phyloP scores from a whole-genome alignment of 2,113 vertebrate genomes.

The Chaetura pelagica region DNA sequence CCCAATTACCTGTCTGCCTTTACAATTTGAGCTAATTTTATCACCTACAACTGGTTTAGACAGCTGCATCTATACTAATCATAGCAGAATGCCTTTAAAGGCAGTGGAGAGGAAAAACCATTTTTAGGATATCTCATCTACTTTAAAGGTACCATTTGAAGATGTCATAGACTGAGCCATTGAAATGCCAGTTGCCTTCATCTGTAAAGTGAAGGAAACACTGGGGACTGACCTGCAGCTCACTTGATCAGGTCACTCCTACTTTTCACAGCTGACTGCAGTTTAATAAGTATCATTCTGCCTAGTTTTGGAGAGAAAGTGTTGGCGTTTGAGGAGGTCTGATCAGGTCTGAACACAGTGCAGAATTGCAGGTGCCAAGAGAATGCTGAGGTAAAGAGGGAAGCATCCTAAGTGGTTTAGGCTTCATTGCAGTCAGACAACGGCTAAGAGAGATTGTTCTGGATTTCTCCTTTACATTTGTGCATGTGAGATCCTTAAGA shows the following conservation, averaged over 20 bases:
- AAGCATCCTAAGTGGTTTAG: not conserved
- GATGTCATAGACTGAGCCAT: not conserved
- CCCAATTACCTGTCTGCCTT: not conserved
- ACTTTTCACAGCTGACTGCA: not conserved
- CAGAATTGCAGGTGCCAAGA: not conserved
- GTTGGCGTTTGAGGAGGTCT: not conserved
- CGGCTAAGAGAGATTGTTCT: not conserved
- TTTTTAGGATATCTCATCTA: not conserved
- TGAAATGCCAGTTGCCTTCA: slow-evolving; percentile 2
- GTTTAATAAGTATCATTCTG: not conserved
- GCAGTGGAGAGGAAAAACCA: not conserved
- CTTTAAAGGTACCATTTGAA: not conserved
- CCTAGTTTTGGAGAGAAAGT: not conserved
- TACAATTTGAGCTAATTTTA: not conserved
- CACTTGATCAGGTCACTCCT: not conserved
- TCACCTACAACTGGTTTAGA: not conserved
- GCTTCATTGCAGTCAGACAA: not conserved
- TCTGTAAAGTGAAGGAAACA: not conserved
- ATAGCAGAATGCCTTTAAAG: not conserved
- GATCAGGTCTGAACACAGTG: not conserved
- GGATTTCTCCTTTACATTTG: not conserved
- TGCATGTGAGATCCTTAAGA: not conserved
- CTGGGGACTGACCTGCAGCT: not conserved
- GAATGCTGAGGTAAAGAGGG: not conserved
- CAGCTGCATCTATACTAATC: not conserved